Evolutionary conservation across 2,888 invertebrate species (phyloP), one percentile per base, ranked within the genome.

Genomic region (Macroteleia sp.): DNA sequence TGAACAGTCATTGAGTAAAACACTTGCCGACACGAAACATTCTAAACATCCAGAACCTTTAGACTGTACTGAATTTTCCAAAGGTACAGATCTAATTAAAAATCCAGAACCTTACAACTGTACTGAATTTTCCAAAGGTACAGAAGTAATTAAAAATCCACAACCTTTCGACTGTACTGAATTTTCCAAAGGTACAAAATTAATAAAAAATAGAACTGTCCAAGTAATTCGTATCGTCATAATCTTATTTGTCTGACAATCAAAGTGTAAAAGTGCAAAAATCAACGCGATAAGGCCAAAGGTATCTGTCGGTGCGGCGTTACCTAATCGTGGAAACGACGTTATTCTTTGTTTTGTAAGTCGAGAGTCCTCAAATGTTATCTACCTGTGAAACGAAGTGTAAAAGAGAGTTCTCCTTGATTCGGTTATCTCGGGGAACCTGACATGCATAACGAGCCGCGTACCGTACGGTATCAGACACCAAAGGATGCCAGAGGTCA

Each of bases 401-500:
- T 77, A 74, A 77, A 77, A 66, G 67, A 67, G 67, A 64, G 32
- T 42, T 67, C 62, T 71, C 67, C 77, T 80, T 80, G 80, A 76
- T 76, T 81, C 76, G 71, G 54, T 69, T 78, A 78, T 78, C 78
- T 67, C 10, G 52, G 48, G 71, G 66, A n/a, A 77, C 66, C 74
- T 73, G 73, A 64, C 76, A 64, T 69, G 79, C 79, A 76, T 74
- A 70, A 64, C 44, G 42, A 50, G 28, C 61, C 66, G 61, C 67
- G 46, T 30, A 48, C 59, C 46, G 36, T 54, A 57, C 67, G 81
- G 75, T 86, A 85, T 83, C 82, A 82, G 73, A 77, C 81, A 79
- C 70, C 84, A 82, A 80, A 81, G 82, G 85, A 86, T 88, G 87
- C 89, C 78, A 89, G 89, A 87, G 89, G 89, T 89, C 89, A 89